Evolutionary conservation across 2,888 invertebrate genomes (phyloP).

Genomic region (Tridacna gigas): DNA sequence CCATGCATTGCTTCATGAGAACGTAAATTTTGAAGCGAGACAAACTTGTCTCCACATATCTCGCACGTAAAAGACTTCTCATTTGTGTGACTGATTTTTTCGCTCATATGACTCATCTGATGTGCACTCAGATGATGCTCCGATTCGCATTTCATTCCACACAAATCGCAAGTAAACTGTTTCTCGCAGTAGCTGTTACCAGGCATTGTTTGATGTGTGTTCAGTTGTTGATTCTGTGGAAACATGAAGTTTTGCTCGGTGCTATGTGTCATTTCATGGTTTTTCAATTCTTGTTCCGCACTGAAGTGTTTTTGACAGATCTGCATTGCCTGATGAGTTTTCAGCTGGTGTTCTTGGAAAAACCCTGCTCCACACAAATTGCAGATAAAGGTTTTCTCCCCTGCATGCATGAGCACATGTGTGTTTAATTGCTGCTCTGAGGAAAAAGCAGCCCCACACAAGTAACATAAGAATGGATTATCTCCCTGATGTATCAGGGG

Average conservation of each 20-base stretch:
- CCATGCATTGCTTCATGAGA: neutral
- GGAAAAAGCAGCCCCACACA: slow-evolving; percentile 6
- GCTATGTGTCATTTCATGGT: slow-evolving; percentile 4
- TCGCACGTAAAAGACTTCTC: neutral
- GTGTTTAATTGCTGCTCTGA: neutral
- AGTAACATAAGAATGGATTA: slow-evolving; percentile 7
- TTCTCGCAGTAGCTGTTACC: neutral
- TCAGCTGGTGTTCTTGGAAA: slow-evolving; percentile 8
- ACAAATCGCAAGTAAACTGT: neutral
- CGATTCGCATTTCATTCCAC: slow-evolving; percentile 12
- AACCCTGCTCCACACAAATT: slow-evolving; percentile 8
- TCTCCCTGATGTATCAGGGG: slow-evolving; percentile 7
- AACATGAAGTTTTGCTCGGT: neutral
- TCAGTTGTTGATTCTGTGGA: neutral
- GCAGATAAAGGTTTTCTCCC: neutral
- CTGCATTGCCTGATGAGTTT: slow-evolving; percentile 1
- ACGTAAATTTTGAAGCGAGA: neutral
- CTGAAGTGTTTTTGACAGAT: neutral
- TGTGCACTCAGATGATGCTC: slow-evolving; percentile 6
- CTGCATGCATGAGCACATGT: slow-evolving; percentile 13
- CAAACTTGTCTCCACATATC: neutral
- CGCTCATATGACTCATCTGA: neutral
- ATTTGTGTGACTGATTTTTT: neutral
- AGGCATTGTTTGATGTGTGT: neutral
- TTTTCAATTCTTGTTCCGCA: slow-evolving; percentile 3